Conservation (phyloP, 1,140 invertebrate species). For the Drosophila aff. region DNA sequence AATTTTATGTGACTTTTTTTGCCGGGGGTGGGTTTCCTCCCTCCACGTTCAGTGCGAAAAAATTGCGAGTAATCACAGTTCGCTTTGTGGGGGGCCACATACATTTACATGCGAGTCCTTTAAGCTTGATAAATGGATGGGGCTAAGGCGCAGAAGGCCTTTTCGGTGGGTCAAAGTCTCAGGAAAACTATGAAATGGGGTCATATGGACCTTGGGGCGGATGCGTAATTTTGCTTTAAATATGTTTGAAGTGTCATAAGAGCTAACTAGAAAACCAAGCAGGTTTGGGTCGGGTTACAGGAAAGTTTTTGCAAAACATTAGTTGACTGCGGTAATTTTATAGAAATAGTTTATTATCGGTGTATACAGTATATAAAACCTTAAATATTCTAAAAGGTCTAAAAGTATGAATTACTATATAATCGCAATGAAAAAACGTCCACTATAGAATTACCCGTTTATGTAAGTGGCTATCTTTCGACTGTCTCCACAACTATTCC, state of each 20-base stretch:
- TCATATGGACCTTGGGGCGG: slow-evolving; percentile 49
- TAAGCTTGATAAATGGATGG: slow-evolving; percentile 79
- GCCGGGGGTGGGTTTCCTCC: slow-evolving; percentile 33
- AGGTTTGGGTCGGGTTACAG: background rate
- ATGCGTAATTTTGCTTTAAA: slow-evolving; percentile 37
- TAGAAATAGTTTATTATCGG: background rate
- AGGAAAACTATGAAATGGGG: slow-evolving; percentile 33
- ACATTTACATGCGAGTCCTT: slow-evolving; percentile 72
- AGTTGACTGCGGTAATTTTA: background rate
- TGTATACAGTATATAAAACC: background rate
- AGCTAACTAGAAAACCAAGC: background rate
- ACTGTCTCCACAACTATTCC: background rate
- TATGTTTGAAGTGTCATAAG: background rate
- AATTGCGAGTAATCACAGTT: slow-evolving; percentile 61
- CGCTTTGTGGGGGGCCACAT: slow-evolving; percentile 42
- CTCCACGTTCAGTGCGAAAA: slow-evolving; percentile 57
- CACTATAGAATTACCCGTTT: background rate
- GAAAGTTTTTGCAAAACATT: background rate
- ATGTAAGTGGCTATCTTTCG: background rate
- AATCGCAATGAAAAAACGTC: background rate
- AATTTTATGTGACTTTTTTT: slow-evolving; percentile 79
- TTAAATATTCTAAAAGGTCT: background rate
- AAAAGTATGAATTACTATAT: background rate
- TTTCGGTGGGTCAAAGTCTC: slow-evolving; percentile 4
- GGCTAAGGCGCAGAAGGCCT: slow-evolving; percentile 15